Evolutionary conservation across 1,140 invertebrate genomes (phyloP).

Genomic region (Dufourea novaeangliae): DNA sequence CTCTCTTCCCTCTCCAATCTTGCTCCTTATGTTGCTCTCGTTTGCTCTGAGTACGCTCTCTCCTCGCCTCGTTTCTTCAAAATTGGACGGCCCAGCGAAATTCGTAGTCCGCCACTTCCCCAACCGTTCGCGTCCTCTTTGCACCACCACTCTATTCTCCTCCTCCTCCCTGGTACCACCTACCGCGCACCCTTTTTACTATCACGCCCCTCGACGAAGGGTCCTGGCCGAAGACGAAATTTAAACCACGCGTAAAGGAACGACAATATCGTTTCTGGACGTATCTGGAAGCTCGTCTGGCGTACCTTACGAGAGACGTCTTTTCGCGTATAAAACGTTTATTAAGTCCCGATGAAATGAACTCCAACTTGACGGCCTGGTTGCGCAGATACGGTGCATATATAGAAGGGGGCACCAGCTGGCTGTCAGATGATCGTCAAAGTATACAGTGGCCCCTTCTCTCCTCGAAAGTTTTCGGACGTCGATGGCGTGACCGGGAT

Average conservation of each 20-base stretch:
- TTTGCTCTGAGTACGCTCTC: constrained; percentile 38
- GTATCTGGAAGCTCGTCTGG: constrained; percentile 7
- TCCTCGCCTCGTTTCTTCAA: constrained; percentile 56
- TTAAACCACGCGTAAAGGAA: constrained; percentile 37
- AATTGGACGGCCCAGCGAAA: constrained; percentile 68
- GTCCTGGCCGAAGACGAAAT: constrained; percentile 28
- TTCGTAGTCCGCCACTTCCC: constrained; percentile 39
- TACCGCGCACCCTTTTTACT: background rate
- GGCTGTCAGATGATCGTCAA: constrained; percentile 46
- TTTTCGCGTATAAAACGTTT: constrained; percentile 61
- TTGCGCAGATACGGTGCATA: constrained; percentile 15
- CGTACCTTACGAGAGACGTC: constrained; percentile 52
- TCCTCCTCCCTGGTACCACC: background rate
- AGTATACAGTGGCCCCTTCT: constrained; percentile 27
- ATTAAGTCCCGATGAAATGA: constrained; percentile 63
- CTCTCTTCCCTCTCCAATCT: constrained; percentile 32
- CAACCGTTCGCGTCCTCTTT: background rate
- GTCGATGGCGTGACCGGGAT: constrained; percentile 25
- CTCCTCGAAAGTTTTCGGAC: constrained; percentile 40
- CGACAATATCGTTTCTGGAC: constrained; percentile 50
- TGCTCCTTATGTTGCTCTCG: constrained; percentile 24
- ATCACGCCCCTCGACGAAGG: background rate
- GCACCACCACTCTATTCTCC: background rate
- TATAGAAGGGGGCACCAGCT: constrained; percentile 25
- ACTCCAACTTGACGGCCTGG: constrained; percentile 45